phyloP scores from a whole-genome alignment of 2,113 vertebrate species.

The Syrrhaptes paradoxus region DNA sequence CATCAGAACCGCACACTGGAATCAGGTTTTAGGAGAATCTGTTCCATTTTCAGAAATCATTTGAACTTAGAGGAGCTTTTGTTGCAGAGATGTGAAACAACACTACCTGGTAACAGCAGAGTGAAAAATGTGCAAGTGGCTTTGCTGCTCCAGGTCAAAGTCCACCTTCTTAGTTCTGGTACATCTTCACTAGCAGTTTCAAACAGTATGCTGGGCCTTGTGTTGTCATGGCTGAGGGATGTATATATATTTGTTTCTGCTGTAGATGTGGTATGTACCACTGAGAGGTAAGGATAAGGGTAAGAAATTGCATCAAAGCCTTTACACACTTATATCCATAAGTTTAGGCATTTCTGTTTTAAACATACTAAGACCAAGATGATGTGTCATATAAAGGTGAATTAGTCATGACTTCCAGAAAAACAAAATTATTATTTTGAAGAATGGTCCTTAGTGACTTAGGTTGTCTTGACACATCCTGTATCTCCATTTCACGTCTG shows the following conservation, averaged over 20 bases:
- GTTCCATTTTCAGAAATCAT: not conserved
- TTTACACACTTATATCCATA: not conserved
- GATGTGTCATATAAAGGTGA: not conserved
- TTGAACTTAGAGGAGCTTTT: not conserved
- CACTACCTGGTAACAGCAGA: not conserved
- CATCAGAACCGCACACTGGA: not conserved
- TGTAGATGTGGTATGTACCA: not conserved
- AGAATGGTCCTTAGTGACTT: not conserved
- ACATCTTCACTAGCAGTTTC: not conserved
- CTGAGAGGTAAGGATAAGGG: not conserved
- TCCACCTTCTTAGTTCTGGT: not conserved
- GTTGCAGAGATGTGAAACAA: not conserved
- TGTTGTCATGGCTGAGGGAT: not conserved
- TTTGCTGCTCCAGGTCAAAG: not conserved
- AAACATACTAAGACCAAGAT: not conserved
- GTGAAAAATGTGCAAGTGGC: not conserved
- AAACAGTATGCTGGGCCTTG: not conserved
- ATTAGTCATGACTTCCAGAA: not conserved
- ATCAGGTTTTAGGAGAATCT: not conserved
- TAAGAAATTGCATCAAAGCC: not conserved
- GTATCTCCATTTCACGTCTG: not conserved
- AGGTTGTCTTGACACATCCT: not conserved
- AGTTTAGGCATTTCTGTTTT: not conserved
- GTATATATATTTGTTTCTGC: not conserved
- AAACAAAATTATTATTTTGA: not conserved